A percentile compares a stretch with the other conserved stretches of the same genome.
Conservation (phyloP, 2,888 invertebrate genomes). For the Trichacis sp. region DNA sequence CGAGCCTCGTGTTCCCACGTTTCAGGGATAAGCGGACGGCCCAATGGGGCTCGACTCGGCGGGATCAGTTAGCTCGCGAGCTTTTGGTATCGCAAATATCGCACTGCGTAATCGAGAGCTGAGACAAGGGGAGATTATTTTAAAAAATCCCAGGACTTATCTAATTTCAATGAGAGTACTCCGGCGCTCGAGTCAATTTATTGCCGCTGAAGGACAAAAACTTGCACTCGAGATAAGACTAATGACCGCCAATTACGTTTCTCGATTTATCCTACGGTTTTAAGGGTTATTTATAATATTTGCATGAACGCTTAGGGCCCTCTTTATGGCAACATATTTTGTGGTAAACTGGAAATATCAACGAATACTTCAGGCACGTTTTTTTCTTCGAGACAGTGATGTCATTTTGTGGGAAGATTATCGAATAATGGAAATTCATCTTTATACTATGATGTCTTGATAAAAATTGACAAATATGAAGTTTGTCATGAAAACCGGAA, state of each 20-base stretch:
- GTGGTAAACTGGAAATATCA: too few species aligned
- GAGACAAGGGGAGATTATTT: conserved; percentile 1
- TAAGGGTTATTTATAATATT: neutral
- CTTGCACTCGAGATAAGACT: neutral
- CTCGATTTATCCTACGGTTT: neutral
- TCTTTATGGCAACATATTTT: too few species aligned
- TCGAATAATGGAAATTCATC: too few species aligned
- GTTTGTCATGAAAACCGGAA: too few species aligned
- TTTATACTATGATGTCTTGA: too few species aligned
- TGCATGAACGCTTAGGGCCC: too few species aligned
- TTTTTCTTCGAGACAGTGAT: too few species aligned
- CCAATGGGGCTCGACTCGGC: conserved; percentile 17
- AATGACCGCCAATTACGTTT: neutral
- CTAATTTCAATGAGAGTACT: neutral
- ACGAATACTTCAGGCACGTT: too few species aligned
- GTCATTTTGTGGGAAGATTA: too few species aligned
- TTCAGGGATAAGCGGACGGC: conserved; percentile 30
- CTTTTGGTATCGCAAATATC: neutral
- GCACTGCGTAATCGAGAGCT: conserved; percentile 3
- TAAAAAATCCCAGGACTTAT: neutral
- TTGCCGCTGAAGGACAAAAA: conserved; percentile 3
- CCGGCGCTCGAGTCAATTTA: conserved; percentile 1
- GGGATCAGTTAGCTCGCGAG: neutral
- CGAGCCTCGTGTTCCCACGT: conserved; percentile 30
- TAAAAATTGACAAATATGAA: too few species aligned